Percentiles rank a stretch among this genome's conserved stretches.
Evolutionary conservation across 2,113 vertebrate species (phyloP).

Genomic region (Rhinolophus sinicus): DNA sequence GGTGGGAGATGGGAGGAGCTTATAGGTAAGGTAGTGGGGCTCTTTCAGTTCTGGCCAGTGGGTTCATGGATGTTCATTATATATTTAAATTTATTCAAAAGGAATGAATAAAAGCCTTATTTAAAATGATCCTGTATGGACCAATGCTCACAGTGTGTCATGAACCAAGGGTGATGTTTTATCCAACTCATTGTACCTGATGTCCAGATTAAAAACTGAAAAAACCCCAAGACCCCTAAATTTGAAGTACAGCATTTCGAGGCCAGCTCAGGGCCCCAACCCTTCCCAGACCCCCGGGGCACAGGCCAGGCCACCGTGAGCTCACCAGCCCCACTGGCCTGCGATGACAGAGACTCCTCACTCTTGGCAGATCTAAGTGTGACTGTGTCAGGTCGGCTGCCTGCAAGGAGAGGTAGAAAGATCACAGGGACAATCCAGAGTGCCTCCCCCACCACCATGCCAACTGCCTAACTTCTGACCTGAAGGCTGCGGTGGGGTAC

Average conservation of each 20-base stretch:
- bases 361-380: constrained; percentile 89
- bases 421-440: not conserved
- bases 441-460: not conserved
- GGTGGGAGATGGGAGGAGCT: not conserved
- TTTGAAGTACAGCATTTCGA: not conserved
- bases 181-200: not conserved
- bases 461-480: constrained; percentile 11
- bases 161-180: not conserved
- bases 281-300: not conserved
- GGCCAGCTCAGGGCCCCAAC: not conserved
- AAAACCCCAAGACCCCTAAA: not conserved
- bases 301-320: not conserved
- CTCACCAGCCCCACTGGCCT: constrained; percentile 88
- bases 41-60: not conserved
- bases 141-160: not conserved
- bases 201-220: not conserved
- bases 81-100: not conserved
- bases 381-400: constrained; percentile 84
- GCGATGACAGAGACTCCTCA: constrained; percentile 89
- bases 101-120: not conserved
- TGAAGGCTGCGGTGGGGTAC: constrained; percentile 62
- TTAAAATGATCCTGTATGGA: not conserved
- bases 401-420: constrained; percentile 30
- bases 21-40: not conserved
- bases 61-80: not conserved